Evolutionary conservation across 2,113 vertebrate species (phyloP).

Genomic region (Crotalus horridus): DNA sequence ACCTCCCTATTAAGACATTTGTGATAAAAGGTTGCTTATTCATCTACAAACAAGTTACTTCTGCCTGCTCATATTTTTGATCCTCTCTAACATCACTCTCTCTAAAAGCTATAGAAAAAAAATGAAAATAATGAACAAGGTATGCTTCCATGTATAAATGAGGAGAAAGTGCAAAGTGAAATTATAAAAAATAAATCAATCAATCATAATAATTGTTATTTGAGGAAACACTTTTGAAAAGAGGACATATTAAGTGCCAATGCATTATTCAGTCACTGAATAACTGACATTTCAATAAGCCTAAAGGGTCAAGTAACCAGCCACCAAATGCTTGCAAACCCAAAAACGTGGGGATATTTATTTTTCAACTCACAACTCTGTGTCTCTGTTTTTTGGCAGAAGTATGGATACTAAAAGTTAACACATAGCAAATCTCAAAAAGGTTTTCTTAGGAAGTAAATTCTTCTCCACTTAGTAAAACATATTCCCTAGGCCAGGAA

Average conservation of each 20-base stretch:
- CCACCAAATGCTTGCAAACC: background rate
- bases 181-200: background rate
- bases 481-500: background rate
- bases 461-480: background rate
- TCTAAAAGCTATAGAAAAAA: background rate
- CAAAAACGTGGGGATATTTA: background rate
- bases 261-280: slow-evolving; percentile 42
- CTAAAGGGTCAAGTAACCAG: slow-evolving; percentile 50
- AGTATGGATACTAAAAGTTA: slow-evolving; percentile 36
- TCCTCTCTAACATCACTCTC: background rate
- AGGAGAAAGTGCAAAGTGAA: background rate
- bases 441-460: background rate
- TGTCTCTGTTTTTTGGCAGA: slow-evolving; percentile 26
- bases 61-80: background rate
- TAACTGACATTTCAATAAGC: slow-evolving; percentile 32
- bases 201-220: background rate
- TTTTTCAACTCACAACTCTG: background rate
- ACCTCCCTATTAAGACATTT: background rate
- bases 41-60: background rate
- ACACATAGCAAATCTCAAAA: background rate
- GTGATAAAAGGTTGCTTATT: background rate
- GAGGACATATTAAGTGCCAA: slow-evolving; percentile 30
- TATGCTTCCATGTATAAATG: background rate
- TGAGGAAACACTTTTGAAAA: slow-evolving; percentile 29
- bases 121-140: background rate